Conservation (phyloP, 2,888 invertebrate genomes). For the Euplexia lucipara region DNA sequence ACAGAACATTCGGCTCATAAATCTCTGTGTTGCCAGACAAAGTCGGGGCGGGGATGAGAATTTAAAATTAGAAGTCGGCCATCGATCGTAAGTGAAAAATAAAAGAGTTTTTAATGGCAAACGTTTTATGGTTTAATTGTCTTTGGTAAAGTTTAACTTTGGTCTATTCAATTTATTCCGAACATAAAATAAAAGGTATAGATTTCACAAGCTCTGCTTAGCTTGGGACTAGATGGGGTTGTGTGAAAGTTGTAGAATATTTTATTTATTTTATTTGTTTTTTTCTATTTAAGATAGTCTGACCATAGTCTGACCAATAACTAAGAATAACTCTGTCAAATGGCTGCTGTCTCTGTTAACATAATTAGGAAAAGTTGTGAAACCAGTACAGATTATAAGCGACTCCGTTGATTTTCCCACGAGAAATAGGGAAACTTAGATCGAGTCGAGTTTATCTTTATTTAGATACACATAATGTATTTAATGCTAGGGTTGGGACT, state of each 20-base stretch:
- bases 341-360: conserved; percentile 13
- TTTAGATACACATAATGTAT: conserved; percentile 43
- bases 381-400: conserved; percentile 12
- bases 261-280: too few relatives aligned
- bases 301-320: too few relatives aligned
- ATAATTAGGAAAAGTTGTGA: conserved; percentile 37
- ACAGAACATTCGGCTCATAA: conserved; percentile 33
- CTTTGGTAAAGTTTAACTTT: too few relatives aligned
- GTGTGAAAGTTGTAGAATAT: too few relatives aligned
- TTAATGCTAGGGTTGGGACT: conserved; percentile 31
- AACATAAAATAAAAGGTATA: too few relatives aligned
- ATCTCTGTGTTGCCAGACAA: conserved; percentile 28
- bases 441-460: conserved; percentile 51
- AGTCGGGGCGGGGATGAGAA: conserved; percentile 10
- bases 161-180: too few relatives aligned
- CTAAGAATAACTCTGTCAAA: conserved; percentile 14
- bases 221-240: too few relatives aligned
- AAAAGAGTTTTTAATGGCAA: not conserved
- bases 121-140: not conserved
- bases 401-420: conserved; percentile 41
- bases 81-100: conserved; percentile 18
- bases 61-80: conserved; percentile 32
- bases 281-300: too few relatives aligned
- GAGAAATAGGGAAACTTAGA: conserved; percentile 59
- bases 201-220: too few relatives aligned